Evolutionary conservation across 1,140 invertebrate genomes (phyloP).

Genomic region (Batillaria attramentaria): DNA sequence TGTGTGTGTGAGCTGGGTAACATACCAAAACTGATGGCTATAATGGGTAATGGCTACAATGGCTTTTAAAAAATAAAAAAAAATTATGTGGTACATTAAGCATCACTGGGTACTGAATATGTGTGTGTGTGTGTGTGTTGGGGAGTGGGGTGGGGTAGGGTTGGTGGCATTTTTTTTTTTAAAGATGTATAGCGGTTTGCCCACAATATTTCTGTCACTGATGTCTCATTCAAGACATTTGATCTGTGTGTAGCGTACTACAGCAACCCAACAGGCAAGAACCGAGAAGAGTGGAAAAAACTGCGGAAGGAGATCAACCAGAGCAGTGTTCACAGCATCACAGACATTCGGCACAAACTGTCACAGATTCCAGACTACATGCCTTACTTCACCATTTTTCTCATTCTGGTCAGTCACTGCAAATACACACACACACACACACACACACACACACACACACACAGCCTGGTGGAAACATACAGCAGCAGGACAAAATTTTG

Average conservation of each 20-base stretch:
- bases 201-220: background rate
- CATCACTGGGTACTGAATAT: background rate
- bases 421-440: background rate
- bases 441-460: background rate
- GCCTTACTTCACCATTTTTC: constrained; percentile 52
- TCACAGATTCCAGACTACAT: constrained; percentile 42
- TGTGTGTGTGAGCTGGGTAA: too few species aligned
- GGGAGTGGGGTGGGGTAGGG: background rate
- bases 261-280: constrained; percentile 48
- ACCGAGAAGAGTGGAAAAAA: constrained; percentile 49
- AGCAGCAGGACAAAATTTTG: background rate
- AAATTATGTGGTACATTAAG: background rate
- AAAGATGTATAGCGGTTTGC: background rate
- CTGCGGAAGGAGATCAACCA: constrained; percentile 42
- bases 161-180: background rate
- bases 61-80: too few species aligned
- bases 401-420: constrained; percentile 45
- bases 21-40: too few species aligned
- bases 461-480: too few species aligned
- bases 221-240: background rate
- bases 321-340: constrained; percentile 42
- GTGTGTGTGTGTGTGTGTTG: background rate
- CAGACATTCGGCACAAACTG: constrained; percentile 42
- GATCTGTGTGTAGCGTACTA: constrained; percentile 45
- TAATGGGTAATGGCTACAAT: too few species aligned